Conservation (phyloP, 2,797 vertebrate genomes). For the Epinephelus malabaricus region DNA sequence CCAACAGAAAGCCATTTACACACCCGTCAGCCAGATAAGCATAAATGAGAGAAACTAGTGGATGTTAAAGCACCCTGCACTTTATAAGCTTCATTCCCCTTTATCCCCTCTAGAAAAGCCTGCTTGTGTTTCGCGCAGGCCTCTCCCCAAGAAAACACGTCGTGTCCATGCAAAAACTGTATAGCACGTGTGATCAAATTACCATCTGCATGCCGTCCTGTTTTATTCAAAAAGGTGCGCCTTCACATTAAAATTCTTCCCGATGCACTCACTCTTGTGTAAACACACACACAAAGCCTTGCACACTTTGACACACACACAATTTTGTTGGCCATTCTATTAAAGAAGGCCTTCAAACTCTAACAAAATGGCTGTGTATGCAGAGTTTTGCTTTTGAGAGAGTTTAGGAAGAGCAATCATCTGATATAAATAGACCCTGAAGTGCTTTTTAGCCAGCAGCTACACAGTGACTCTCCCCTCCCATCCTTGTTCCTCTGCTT, state of each 20-base stretch:
- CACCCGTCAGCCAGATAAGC: slow-evolving; percentile 76
- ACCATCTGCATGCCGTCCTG: not conserved
- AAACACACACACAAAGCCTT: slow-evolving; percentile 13
- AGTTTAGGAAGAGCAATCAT: slow-evolving; percentile 74
- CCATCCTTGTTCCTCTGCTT: slow-evolving; percentile 41
- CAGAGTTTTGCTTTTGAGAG: slow-evolving; percentile 62
- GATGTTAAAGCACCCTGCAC: slow-evolving; percentile 58
- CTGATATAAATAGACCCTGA: slow-evolving; percentile 79
- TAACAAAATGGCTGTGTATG: slow-evolving; percentile 58
- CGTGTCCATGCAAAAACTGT: slow-evolving; percentile 8
- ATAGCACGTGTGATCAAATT: not conserved
- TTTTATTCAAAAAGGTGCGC: slow-evolving; percentile 27
- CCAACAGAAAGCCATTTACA: slow-evolving; percentile 81
- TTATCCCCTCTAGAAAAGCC: slow-evolving; percentile 32
- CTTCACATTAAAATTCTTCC: slow-evolving; percentile 8
- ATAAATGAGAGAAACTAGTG: slow-evolving; percentile 72
- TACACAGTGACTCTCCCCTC: slow-evolving; percentile 32
- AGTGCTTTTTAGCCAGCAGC: slow-evolving; percentile 68
- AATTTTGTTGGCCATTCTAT: slow-evolving; percentile 37
- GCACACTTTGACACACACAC: slow-evolving; percentile 4
- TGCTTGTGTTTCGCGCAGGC: slow-evolving; percentile 12
- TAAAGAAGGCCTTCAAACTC: slow-evolving; percentile 42
- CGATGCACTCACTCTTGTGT: not conserved
- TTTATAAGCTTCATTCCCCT: slow-evolving; percentile 52
- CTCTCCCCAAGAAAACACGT: not conserved